A percentile compares a stretch with the other conserved stretches of the same genome.
phyloP scores from a whole-genome alignment of 2,113 vertebrate genomes.

The Nothobranchius furzeri region DNA sequence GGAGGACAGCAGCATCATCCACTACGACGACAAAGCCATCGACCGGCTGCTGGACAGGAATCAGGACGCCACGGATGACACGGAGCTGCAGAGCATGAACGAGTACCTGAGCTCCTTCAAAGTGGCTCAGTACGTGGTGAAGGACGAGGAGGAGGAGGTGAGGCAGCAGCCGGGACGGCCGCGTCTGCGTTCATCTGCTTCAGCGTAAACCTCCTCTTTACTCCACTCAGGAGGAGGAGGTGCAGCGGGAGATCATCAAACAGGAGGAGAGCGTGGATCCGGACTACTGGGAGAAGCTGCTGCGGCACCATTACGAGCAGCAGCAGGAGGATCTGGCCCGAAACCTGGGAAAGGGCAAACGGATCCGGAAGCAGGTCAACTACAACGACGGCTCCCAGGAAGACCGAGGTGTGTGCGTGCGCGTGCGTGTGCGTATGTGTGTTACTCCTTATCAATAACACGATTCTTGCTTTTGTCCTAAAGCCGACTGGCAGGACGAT shows the following conservation, averaged over 20 bases:
- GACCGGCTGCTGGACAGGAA: constrained; percentile 91
- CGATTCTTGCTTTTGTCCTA: not conserved
- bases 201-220: not conserved
- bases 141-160: constrained; percentile 93
- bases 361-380: constrained; percentile 98
- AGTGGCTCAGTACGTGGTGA: constrained; percentile 96
- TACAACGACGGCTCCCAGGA: constrained; percentile 98
- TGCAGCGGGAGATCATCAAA: constrained; percentile 97
- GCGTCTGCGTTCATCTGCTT: too few relatives aligned
- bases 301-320: constrained; percentile 96
- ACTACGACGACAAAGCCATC: constrained; percentile 96
- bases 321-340: constrained; percentile 97
- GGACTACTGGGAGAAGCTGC: constrained; percentile 97
- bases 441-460: not conserved
- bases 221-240: constrained; percentile 87
- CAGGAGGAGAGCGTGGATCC: constrained; percentile 98
- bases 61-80: constrained; percentile 93
- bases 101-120: constrained; percentile 98
- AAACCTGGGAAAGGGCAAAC: constrained; percentile 96
- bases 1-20: constrained; percentile 95
- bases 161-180: not conserved
- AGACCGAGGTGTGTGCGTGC: constrained; percentile 83
- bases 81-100: constrained; percentile 97
- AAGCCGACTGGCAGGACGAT: constrained; percentile 96
- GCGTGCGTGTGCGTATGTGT: too few relatives aligned